phyloP scores from a whole-genome alignment of 2,888 invertebrate genomes.

The Melieria picta region DNA sequence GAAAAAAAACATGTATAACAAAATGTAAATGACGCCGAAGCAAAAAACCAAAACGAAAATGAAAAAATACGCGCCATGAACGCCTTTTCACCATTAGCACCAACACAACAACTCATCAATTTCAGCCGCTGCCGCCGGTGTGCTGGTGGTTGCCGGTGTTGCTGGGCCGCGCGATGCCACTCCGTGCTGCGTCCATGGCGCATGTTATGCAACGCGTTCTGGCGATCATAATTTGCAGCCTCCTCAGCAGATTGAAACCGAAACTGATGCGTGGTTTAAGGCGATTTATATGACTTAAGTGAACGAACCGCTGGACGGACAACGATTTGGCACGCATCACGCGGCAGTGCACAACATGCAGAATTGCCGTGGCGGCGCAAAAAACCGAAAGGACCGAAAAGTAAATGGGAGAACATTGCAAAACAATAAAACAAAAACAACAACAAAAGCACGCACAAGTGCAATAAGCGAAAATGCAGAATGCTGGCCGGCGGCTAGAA shows the following conservation, averaged over 20 bases:
- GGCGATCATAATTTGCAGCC: conserved; percentile 1
- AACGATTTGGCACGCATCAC: conserved; percentile 21
- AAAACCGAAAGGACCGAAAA: too few relatives aligned
- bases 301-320: background rate
- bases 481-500: too few relatives aligned
- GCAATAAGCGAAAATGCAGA: too few relatives aligned
- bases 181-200: background rate
- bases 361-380: too few relatives aligned
- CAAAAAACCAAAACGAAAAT: too few relatives aligned
- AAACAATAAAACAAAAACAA: too few relatives aligned
- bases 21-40: too few relatives aligned
- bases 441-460: too few relatives aligned
- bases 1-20: too few relatives aligned
- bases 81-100: conserved; percentile 1
- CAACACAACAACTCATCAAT: conserved; percentile 1
- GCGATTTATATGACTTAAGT: conserved; percentile 11
- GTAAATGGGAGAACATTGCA: too few relatives aligned
- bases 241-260: conserved; percentile 29
- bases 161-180: background rate
- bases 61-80: background rate
- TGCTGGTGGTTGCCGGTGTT: background rate
- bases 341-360: background rate
- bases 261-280: conserved; percentile 30
- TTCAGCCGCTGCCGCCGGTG: background rate
- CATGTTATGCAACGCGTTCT: background rate